Base-by-base conservation (phyloP, 2,888 invertebrate species). In the Adineta ricciae region DNA sequence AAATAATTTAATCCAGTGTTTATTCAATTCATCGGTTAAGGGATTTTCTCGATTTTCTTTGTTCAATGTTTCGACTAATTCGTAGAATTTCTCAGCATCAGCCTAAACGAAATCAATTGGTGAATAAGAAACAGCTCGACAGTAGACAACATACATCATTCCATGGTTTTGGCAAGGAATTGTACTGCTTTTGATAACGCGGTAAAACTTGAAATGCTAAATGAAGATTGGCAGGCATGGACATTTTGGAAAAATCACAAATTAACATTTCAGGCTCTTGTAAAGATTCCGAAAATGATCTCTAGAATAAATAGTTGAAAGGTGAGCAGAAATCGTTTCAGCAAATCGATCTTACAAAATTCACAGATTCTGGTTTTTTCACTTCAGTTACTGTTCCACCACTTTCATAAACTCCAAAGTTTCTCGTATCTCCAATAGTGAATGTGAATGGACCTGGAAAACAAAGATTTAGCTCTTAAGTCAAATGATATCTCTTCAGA, bases 381-480 rank as follows among this genome's bases (percentile, higher is more conserved):
- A 98, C 97, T 92, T 99, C 96, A 2, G 94, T 94, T 7, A 95
- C 97, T 83, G 96, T 94, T 52, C 99, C 99, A 32, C 97, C 97
- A 11, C 95, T 93, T 82, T 93, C 90, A 89, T 86, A 86, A 38
- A 41, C 73, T 19, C 46, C 38, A 49, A 84, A 86, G n/a, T 46
- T 32, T 21, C 32, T 73, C 1, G 96, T 97, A 89, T 97, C 96
- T 0, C 96, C 97, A 89, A 99, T 96, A 89, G 95, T 95, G 91
- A 99, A 98, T 24, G 97, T 96, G 90, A 96, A 97, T 0, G 97
- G 96, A 24, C 92, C 92, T 91, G 5, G 24, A 27, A 46, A 46
- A n/a, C n/a, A n/a, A 11, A 46, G 11, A 46, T 46, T 46, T 46
- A 8, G 11, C 11, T 46, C 11, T 46, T 11, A 46, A 5, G 5